Conservation (phyloP, 2,888 invertebrate species). For the Thyatira batis region DNA sequence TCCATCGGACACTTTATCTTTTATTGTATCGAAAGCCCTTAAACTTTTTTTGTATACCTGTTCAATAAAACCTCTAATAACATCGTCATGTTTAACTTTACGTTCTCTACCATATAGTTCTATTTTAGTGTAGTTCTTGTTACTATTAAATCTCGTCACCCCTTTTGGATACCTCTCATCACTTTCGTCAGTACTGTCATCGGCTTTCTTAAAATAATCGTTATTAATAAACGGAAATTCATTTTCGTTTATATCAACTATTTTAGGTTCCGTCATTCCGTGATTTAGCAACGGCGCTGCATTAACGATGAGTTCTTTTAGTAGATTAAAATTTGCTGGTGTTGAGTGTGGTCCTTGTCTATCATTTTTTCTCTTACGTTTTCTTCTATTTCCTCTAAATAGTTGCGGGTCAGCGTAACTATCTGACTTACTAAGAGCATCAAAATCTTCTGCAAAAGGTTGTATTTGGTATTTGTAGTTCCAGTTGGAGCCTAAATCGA, state of each 20-base stretch:
- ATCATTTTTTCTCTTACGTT: background rate
- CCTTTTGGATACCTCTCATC: background rate
- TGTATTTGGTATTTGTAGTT: constrained; percentile 33
- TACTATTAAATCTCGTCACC: constrained; percentile 5
- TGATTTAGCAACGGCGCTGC: background rate
- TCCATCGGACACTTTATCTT: constrained; percentile 24
- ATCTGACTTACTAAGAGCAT: background rate
- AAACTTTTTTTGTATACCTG: constrained; percentile 45
- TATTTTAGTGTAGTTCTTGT: constrained; percentile 3
- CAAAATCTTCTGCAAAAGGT: background rate
- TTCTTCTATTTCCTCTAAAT: background rate
- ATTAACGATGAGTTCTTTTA: background rate
- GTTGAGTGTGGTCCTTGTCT: background rate
- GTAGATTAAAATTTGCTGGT: background rate
- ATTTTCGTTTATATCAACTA: background rate
- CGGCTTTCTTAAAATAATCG: background rate
- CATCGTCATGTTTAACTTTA: constrained; percentile 37
- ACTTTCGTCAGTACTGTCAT: background rate
- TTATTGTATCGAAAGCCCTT: constrained; percentile 41
- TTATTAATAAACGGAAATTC: background rate
- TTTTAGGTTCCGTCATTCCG: background rate
- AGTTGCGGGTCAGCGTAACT: background rate
- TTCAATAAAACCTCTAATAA: constrained; percentile 39
- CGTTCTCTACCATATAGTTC: constrained; percentile 15
- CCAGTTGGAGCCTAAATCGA: constrained; percentile 47